A percentile compares a stretch with the other conserved stretches of the same genome.
These are phyloP conservation scores for Caenorhabditis virilis DNA, from an alignment of 2,888 invertebrate genomes.

Conservation along the genomic window DNA sequence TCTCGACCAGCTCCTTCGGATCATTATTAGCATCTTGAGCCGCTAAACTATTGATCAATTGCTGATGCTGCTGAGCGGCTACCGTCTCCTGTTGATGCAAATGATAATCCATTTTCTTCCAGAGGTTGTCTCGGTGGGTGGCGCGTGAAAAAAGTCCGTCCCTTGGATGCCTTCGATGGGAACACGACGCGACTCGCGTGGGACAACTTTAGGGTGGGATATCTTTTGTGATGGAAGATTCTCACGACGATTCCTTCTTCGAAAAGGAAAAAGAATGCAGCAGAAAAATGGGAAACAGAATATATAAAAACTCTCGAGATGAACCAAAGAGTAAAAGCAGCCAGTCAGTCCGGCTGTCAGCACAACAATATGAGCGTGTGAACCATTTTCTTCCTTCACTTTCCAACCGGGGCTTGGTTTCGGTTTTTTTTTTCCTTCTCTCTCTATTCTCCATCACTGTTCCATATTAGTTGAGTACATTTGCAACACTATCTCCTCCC, in stretches of 20 bases:
- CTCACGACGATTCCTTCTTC: background rate
- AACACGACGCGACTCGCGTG: background rate
- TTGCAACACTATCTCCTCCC: background rate
- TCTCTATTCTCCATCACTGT: background rate
- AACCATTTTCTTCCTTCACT: background rate
- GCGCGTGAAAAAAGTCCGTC: slow-evolving; percentile 9
- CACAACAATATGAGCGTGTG: slow-evolving; percentile 7
- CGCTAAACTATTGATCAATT: background rate
- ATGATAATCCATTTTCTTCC: slow-evolving; percentile 24
- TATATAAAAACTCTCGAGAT: no score
- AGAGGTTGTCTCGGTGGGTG: background rate
- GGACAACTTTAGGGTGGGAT: background rate
- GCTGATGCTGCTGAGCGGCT: background rate
- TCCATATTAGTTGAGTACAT: background rate
- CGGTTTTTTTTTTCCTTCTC: no score
- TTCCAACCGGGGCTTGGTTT: background rate
- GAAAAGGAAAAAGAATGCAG: background rate
- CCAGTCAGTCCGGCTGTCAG: slow-evolving; percentile 2
- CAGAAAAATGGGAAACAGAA: no score
- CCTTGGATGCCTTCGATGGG: background rate
- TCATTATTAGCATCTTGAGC: background rate
- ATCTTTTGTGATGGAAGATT: background rate
- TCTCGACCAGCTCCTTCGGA: slow-evolving; percentile 4
- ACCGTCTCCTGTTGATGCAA: slow-evolving; percentile 9
- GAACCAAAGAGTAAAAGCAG: background rate